Conservation (phyloP, 2,113 vertebrate species). For the Porphyrio hochstetteri region DNA sequence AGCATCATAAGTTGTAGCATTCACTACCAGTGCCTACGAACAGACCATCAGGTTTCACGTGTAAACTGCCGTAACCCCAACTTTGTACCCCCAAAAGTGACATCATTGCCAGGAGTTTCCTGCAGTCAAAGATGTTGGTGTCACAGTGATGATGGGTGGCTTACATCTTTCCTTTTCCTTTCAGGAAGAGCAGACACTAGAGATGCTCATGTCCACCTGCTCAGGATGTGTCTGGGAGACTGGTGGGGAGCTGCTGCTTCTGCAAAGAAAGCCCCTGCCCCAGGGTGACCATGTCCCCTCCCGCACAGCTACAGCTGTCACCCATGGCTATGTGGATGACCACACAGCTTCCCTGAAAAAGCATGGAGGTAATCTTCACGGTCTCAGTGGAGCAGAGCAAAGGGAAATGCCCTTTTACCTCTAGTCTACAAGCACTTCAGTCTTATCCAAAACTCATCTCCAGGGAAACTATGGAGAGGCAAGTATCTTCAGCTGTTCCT, state of each 20-base stretch:
- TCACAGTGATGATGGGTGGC: neutral
- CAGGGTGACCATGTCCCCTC: accelerated
- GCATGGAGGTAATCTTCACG: accelerated
- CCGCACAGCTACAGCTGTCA: accelerated
- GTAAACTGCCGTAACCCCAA: neutral
- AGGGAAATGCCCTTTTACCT: neutral
- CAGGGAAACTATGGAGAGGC: neutral
- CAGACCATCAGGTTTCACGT: neutral
- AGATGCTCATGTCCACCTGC: neutral
- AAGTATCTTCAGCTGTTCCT: neutral
- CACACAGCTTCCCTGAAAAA: neutral
- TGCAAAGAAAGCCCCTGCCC: neutral
- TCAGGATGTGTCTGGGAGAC: neutral
- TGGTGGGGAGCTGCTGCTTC: neutral
- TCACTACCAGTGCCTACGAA: neutral
- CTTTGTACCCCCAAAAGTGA: neutral
- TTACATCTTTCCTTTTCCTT: neutral
- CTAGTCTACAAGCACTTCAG: neutral
- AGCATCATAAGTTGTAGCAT: accelerated
- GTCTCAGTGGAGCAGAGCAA: neutral
- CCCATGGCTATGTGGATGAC: neutral
- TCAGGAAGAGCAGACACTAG: neutral
- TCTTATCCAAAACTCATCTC: neutral
- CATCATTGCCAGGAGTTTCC: neutral
- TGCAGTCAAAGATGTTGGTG: neutral